Percentiles rank a stretch among this genome's conserved stretches.
Evolutionary conservation across 2,113 vertebrate species (phyloP).

Genomic region (Salvator merianae): DNA sequence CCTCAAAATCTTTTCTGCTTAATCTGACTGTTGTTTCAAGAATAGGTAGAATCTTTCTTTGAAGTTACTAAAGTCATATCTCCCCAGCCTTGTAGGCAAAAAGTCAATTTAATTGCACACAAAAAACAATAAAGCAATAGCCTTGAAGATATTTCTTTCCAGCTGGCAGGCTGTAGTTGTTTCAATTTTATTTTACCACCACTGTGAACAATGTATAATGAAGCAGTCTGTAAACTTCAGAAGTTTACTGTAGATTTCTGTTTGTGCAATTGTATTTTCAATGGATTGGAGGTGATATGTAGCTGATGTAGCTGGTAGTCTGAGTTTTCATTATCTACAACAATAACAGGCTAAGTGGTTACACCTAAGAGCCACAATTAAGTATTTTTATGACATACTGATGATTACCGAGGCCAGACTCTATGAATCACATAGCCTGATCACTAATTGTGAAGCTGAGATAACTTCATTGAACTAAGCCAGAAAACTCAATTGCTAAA

Average conservation of each 20-base stretch:
- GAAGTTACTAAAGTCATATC: constrained; percentile 7
- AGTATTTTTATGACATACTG: too few species aligned
- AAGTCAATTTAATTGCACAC: constrained; percentile 3
- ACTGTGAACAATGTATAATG: neutral
- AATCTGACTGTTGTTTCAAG: neutral
- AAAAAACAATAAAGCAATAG: neutral
- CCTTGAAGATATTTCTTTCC: constrained; percentile 5
- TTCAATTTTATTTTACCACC: constrained; percentile 9
- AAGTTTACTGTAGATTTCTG: neutral
- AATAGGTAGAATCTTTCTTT: neutral
- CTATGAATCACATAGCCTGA: too few species aligned
- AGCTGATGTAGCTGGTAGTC: too few species aligned
- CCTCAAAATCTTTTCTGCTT: neutral
- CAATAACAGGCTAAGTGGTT: too few species aligned
- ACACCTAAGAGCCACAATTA: too few species aligned
- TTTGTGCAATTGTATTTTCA: neutral
- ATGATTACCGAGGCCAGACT: too few species aligned
- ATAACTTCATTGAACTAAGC: too few species aligned
- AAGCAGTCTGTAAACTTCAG: neutral
- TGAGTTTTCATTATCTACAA: too few species aligned
- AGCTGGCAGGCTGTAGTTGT: neutral
- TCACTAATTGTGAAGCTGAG: too few species aligned
- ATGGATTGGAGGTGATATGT: too few species aligned
- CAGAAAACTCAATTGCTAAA: too few species aligned
- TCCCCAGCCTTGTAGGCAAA: constrained; percentile 1